Percentiles rank a stretch among this genome's conserved stretches.
These are phyloP conservation scores for Drosophila sucinea DNA, from an alignment of 1,140 invertebrate species.

Conservation along the genomic window DNA sequence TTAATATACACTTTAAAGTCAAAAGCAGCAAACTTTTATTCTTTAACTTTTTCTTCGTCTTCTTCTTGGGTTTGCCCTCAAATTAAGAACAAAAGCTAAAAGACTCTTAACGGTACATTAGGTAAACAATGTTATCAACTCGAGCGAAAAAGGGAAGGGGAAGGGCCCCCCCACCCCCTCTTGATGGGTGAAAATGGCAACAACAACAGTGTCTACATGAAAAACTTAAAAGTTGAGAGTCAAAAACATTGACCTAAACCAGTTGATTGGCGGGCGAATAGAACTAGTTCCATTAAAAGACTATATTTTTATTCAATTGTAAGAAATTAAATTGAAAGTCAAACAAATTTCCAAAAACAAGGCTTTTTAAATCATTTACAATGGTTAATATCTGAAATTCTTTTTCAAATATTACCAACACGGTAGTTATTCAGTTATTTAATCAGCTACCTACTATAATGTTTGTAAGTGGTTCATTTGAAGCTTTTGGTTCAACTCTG, in stretches of 20 bases:
- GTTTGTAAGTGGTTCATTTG: neutral
- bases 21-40: constrained; percentile 4
- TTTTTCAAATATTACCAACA: too few species aligned
- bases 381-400: too few species aligned
- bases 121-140: constrained; percentile 76
- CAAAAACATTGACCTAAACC: constrained; percentile 46
- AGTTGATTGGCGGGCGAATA: neutral
- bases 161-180: neutral
- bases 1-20: constrained; percentile 49
- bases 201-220: constrained; percentile 38
- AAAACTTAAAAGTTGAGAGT: constrained; percentile 47
- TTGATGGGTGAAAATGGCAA: constrained; percentile 1
- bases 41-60: constrained; percentile 2
- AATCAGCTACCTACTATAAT: neutral
- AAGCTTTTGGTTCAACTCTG: neutral
- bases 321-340: neutral
- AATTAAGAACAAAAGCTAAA: constrained; percentile 67
- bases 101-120: constrained; percentile 76
- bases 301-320: neutral
- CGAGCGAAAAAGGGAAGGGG: constrained; percentile 19
- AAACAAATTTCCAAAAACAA: too few species aligned
- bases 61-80: constrained; percentile 36
- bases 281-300: neutral
- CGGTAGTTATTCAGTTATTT: too few species aligned
- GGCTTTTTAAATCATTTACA: too few species aligned